These are phyloP conservation scores for Xestia sexstrigata DNA, from an alignment of 2,888 invertebrate species.

Conservation along the genomic window DNA sequence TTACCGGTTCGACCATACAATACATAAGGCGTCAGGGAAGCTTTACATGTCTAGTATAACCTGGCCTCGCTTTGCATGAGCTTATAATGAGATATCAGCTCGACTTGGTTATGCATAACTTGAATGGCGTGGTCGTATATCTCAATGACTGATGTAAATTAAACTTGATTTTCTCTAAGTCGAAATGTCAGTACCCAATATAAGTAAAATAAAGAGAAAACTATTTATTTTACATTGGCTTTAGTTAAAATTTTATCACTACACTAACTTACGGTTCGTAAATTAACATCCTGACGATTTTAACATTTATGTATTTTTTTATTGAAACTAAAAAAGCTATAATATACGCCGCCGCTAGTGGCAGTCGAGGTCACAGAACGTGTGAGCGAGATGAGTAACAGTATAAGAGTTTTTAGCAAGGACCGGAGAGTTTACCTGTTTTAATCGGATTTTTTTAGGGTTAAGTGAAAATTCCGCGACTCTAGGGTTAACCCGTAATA, in stretches of 20 bases:
- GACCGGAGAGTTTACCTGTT: neutral
- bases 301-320: too few relatives aligned
- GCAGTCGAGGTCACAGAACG: neutral
- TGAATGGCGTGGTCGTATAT: neutral
- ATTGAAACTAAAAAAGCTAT: neutral
- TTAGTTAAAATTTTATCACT: conserved; percentile 14
- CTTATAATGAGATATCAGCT: too few relatives aligned
- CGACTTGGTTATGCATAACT: too few relatives aligned
- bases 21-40: too few relatives aligned
- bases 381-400: conserved; percentile 9
- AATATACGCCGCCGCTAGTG: neutral
- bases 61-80: too few relatives aligned
- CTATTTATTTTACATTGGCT: conserved; percentile 20
- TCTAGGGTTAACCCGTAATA: neutral
- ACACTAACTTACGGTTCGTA: conserved; percentile 18
- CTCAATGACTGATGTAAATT: neutral
- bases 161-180: neutral
- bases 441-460: neutral
- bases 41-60: too few relatives aligned
- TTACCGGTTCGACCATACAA: neutral
- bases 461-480: neutral
- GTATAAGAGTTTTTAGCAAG: neutral
- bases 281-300: conserved; percentile 19
- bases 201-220: neutral
- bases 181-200: neutral